These are phyloP conservation scores for Bilobella aurantiaca DNA, from an alignment of 1,140 invertebrate genomes.

Conservation along the genomic window DNA sequence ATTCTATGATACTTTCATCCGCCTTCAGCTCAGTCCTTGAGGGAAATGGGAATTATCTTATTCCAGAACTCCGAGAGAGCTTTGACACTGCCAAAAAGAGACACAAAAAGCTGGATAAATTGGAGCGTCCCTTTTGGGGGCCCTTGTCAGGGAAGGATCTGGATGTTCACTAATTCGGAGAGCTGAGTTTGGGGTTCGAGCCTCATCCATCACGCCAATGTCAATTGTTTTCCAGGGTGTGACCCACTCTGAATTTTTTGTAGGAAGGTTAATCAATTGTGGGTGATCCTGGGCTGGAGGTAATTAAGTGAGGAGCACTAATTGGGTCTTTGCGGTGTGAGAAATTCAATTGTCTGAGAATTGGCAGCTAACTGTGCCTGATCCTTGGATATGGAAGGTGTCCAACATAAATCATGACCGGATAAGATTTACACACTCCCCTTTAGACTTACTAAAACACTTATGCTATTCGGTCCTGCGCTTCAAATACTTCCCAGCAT, in stretches of 20 bases:
- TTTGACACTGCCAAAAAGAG: too few relatives aligned
- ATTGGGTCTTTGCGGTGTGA: neutral
- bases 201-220: constrained; percentile 1
- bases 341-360: neutral
- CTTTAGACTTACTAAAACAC: neutral
- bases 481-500: too few relatives aligned
- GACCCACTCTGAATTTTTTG: neutral
- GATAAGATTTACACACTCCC: neutral
- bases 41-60: constrained; percentile 1
- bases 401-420: neutral
- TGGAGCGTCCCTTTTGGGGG: neutral
- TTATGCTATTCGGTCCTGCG: too few relatives aligned
- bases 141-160: neutral
- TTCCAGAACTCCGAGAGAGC: neutral
- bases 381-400: neutral
- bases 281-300: too few relatives aligned
- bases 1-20: too few relatives aligned
- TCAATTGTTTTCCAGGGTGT: neutral
- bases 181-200: neutral
- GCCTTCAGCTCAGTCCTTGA: neutral
- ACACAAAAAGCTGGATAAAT: neutral
- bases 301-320: too few relatives aligned
- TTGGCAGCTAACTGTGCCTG: neutral
- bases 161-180: neutral
- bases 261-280: neutral